Evolutionary conservation across 2,113 vertebrate species (phyloP), one percentile per base, ranked within the genome.

Genomic region (Passer domesticus): DNA sequence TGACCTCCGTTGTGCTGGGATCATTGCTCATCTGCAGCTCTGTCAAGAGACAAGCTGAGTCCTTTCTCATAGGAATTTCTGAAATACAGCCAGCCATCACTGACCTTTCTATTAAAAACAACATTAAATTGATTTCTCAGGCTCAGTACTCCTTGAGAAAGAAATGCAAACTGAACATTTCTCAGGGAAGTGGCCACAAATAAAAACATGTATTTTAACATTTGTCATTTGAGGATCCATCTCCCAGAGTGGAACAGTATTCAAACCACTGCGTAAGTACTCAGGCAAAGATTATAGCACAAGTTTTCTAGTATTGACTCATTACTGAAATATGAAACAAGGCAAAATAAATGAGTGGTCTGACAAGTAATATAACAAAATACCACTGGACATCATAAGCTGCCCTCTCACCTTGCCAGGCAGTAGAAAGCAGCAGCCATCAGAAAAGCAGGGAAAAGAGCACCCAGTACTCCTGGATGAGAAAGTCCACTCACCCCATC

Each of bases 21-120:
- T 73, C 70, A 39, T 73, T 80, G 90, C 87, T 95, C 76, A 73
- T 95, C 78, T 59, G 63, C 72, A 90, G 75, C 47, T 86, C 90
- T 77, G 87, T 82, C 1, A 3, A 80, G 76, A 93, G 69, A 80
- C 67, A 87, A 90, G 49, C 47, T 74, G 47, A 62, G n/a, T 83
- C 35, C 55, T 93, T 95, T 90, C 93, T 74, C 79, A 92, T 5
- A 91, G 85, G 82, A 95, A 93, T 94, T 94, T 80, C 82, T 96
- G 96, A 94, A 93, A 80, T 74, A 63, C 30, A 88, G 89, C 90
- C 95, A 95, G 87, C 55, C 55, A 81, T 86, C 79, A 77, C 64
- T 95, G 95, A 97, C 87, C 87, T 93, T 94, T 96, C 92, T 95
- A 90, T 81, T 95, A 94, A 95, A 96, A 97, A 90, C 41, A 60